These are phyloP conservation scores for Drosophila lowei DNA, from an alignment of 1,140 invertebrate genomes.

Conservation along the genomic window DNA sequence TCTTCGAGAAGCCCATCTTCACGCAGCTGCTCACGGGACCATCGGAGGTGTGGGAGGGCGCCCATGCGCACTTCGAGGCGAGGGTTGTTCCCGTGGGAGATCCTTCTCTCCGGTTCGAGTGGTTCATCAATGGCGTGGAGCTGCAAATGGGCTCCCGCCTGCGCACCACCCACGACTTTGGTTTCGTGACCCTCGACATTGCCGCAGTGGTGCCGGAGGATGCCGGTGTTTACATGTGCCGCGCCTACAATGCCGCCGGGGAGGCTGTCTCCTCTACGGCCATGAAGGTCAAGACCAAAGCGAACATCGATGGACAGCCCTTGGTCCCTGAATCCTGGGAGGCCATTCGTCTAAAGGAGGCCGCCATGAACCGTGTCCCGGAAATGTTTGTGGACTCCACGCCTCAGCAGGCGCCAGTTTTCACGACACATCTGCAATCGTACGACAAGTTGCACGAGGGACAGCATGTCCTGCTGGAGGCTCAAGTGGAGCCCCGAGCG, in stretches of 20 bases:
- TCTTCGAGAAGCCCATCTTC: constrained; percentile 96
- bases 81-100: constrained; percentile 98
- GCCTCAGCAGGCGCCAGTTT: constrained; percentile 93
- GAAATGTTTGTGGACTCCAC: constrained; percentile 92
- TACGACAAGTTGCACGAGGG: constrained; percentile 94
- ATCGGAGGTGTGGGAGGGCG: constrained; percentile 96
- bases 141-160: constrained; percentile 95
- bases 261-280: constrained; percentile 95
- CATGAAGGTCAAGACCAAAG: constrained; percentile 92
- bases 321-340: constrained; percentile 94
- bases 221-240: constrained; percentile 96
- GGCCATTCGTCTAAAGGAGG: constrained; percentile 94
- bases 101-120: constrained; percentile 94
- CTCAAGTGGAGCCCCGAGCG: constrained; percentile 96
- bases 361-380: constrained; percentile 93
- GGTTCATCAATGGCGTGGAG: constrained; percentile 97
- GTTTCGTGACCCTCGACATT: constrained; percentile 96
- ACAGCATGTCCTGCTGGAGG: constrained; percentile 96
- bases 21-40: constrained; percentile 94
- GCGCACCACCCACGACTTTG: constrained; percentile 95
- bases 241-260: constrained; percentile 94
- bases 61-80: constrained; percentile 97
- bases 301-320: constrained; percentile 90
- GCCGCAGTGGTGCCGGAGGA: constrained; percentile 94
- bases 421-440: constrained; percentile 94